Evolutionary conservation across 2,113 vertebrate species (phyloP).

Genomic region (Irena cyanogastra): DNA sequence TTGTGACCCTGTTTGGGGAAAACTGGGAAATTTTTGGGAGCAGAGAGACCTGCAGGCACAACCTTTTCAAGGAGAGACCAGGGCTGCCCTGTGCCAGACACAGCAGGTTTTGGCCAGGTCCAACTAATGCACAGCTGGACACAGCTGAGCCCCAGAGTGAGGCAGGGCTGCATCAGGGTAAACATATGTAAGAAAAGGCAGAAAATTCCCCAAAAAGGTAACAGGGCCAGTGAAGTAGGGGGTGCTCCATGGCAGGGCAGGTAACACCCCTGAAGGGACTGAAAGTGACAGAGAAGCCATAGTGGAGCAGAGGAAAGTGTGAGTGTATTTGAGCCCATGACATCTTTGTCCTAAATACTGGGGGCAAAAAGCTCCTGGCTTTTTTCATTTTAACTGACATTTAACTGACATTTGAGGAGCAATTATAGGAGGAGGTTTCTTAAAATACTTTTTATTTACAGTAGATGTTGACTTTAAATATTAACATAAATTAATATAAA

Average conservation of each 20-base stretch:
- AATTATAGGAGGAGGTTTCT: neutral
- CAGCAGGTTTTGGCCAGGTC: neutral
- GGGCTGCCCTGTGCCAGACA: neutral
- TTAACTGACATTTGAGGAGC: neutral
- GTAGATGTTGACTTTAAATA: neutral
- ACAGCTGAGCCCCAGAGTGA: accelerated
- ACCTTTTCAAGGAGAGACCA: neutral
- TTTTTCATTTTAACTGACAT: neutral
- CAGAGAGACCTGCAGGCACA: neutral
- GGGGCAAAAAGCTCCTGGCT: neutral
- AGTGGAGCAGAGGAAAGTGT: accelerated
- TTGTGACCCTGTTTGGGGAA: neutral
- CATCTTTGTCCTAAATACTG: neutral
- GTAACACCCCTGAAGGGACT: neutral
- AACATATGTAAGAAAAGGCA: accelerated
- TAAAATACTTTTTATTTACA: neutral
- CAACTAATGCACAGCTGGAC: accelerated
- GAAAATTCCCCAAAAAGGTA: neutral
- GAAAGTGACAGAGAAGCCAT: neutral
- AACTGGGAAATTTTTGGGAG: neutral
- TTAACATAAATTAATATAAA: neutral
- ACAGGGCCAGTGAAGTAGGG: neutral
- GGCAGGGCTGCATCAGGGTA: accelerated
- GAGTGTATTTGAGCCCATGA: neutral
- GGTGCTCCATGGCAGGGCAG: neutral